Conservation (phyloP, 1,140 invertebrate species). For the Goniozus legneri region DNA sequence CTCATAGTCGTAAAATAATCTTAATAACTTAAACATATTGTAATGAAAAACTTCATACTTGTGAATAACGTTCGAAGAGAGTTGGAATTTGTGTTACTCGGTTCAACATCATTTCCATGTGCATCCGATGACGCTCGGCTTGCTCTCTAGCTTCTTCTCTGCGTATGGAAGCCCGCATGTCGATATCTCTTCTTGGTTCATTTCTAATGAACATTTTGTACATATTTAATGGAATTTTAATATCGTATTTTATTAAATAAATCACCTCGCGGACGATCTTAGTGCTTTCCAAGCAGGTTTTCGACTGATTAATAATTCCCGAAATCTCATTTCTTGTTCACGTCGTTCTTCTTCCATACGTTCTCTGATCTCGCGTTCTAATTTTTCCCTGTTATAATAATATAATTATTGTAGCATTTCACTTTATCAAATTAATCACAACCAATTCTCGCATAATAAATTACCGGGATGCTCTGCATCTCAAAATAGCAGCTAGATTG, state of each 20-base stretch:
- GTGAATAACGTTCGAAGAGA: slow-evolving; percentile 68
- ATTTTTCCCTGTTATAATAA: slow-evolving; percentile 58
- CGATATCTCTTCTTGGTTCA: slow-evolving; percentile 61
- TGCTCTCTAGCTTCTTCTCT: slow-evolving; percentile 64
- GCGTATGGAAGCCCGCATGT: slow-evolving; percentile 61
- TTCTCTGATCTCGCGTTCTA: slow-evolving; percentile 62
- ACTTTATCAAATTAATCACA: not conserved
- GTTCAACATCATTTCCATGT: slow-evolving; percentile 70
- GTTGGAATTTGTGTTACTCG: slow-evolving; percentile 67
- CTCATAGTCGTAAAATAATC: no score
- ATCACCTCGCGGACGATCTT: slow-evolving; percentile 54
- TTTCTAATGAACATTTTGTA: slow-evolving; percentile 49
- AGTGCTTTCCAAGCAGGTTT: slow-evolving; percentile 68
- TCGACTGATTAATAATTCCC: slow-evolving; percentile 59
- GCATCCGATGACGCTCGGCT: slow-evolving; percentile 62
- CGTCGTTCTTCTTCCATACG: slow-evolving; percentile 59
- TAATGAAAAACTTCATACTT: slow-evolving; percentile 45
- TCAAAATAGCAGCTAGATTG: slow-evolving; percentile 67
- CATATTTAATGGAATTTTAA: not conserved
- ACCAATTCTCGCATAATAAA: not conserved
- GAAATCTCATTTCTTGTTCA: slow-evolving; percentile 56
- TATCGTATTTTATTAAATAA: not conserved
- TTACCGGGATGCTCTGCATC: slow-evolving; percentile 64
- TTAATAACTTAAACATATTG: no score
- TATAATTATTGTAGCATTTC: slow-evolving; percentile 12